These are phyloP conservation scores for Elymnias hypermnestra DNA, from an alignment of 1,140 invertebrate species.

Conservation along the genomic window DNA sequence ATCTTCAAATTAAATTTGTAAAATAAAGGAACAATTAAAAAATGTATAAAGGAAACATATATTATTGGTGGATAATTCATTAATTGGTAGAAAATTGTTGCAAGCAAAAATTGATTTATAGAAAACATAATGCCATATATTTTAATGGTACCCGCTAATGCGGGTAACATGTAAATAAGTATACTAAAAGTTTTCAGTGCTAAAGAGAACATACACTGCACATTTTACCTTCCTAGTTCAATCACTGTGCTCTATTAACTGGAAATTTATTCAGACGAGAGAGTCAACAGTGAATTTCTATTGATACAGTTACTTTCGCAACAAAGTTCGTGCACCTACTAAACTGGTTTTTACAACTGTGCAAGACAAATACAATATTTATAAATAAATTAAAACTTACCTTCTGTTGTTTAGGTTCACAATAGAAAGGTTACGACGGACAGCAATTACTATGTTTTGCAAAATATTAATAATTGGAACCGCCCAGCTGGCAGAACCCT, in stretches of 20 bases:
- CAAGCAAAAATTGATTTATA: no score
- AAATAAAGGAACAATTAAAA: no score
- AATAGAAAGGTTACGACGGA: slow-evolving; percentile 12
- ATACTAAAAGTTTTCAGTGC: no score
- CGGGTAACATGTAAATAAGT: no score
- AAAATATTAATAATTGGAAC: slow-evolving; percentile 43
- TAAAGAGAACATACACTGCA: no score
- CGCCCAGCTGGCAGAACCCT: slow-evolving; percentile 64
- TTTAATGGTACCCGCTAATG: no score
- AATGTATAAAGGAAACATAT: no score
- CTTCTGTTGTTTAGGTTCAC: slow-evolving; percentile 23
- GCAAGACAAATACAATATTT: slow-evolving; percentile 7
- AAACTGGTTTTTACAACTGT: background rate
- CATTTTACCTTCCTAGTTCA: no score
- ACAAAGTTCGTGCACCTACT: slow-evolving; percentile 8
- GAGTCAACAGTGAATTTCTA: slow-evolving; percentile 19
- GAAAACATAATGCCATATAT: no score
- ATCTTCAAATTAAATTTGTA: no score
- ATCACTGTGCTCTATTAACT: slow-evolving; percentile 5
- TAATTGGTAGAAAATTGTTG: no score
- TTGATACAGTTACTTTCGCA: slow-evolving; percentile 31
- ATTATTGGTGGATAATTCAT: no score
- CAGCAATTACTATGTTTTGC: slow-evolving; percentile 17
- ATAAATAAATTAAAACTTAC: slow-evolving; percentile 25
- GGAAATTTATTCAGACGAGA: slow-evolving; percentile 5